Conservation (phyloP, 1,140 invertebrate genomes). For the Metopolophium dirhodum region DNA sequence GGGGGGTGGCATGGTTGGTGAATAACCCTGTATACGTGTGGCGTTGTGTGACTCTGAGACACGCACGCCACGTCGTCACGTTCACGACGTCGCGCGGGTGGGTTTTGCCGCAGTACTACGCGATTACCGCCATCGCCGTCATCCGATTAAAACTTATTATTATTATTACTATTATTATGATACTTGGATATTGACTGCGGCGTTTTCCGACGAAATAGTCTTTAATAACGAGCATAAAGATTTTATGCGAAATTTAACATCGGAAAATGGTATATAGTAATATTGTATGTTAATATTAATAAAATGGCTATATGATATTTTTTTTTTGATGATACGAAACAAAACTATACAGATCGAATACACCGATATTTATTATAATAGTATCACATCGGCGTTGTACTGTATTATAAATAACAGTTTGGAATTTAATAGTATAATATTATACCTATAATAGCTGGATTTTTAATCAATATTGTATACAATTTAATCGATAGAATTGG, state of each 20-base stretch:
- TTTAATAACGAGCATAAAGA: not conserved
- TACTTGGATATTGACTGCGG: not conserved
- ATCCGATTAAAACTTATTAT: not conserved
- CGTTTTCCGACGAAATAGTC: not conserved
- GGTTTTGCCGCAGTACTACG: conserved; percentile 39
- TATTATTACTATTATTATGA: not conserved
- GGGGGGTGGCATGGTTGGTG: not conserved
- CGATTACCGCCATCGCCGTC: not conserved
- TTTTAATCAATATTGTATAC: not conserved
- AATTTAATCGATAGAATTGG: not conserved
- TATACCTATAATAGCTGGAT: not conserved
- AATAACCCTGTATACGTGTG: not conserved
- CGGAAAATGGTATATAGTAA: not conserved
- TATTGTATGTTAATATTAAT: not conserved
- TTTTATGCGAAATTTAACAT: not conserved
- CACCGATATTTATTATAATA: too few relatives aligned
- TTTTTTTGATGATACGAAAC: not conserved
- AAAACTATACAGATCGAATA: not conserved
- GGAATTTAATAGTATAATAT: not conserved
- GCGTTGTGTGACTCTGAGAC: not conserved
- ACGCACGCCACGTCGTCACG: not conserved
- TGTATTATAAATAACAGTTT: not conserved
- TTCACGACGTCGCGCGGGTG: not conserved
- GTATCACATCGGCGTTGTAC: not conserved
- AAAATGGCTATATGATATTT: too few relatives aligned